A percentile compares a stretch with the other conserved stretches of the same genome.
phyloP scores from a whole-genome alignment of 1,140 invertebrate species.

The Drosophila pectinifera region DNA sequence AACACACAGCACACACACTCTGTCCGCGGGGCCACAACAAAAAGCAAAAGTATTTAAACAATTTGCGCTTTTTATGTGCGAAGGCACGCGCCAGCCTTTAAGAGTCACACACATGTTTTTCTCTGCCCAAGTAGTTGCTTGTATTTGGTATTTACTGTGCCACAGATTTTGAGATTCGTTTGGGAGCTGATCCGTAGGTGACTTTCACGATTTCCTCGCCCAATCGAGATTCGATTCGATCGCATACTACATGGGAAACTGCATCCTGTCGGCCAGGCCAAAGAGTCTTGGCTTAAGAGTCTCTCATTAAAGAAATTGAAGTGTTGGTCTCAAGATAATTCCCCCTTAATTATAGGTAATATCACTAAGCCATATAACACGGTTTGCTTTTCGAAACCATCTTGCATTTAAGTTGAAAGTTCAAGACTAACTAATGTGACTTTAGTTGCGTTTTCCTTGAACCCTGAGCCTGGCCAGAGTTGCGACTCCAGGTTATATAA shows the following conservation, averaged over 20 bases:
- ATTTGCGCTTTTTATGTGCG: slow-evolving; percentile 51
- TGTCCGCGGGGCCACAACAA: slow-evolving; percentile 35
- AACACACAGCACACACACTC: slow-evolving; percentile 6
- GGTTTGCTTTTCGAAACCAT: not conserved
- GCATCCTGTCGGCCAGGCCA: slow-evolving; percentile 25
- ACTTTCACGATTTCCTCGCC: slow-evolving; percentile 76
- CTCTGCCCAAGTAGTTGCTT: slow-evolving; percentile 22
- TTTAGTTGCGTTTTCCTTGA: slow-evolving; percentile 2
- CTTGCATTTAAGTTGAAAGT: slow-evolving; percentile 8
- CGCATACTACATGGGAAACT: slow-evolving; percentile 14
- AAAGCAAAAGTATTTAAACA: slow-evolving; percentile 71
- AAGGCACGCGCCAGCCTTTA: slow-evolving; percentile 43
- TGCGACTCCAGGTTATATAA: not conserved
- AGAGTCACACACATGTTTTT: slow-evolving; percentile 39
- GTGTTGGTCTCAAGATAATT: not conserved
- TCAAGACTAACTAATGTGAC: slow-evolving; percentile 3
- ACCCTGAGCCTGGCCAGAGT: not conserved
- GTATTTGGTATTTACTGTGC: slow-evolving; percentile 54
- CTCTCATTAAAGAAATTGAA: slow-evolving; percentile 11
- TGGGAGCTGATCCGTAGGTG: slow-evolving; percentile 38
- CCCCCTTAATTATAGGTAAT: not conserved
- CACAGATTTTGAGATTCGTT: slow-evolving; percentile 54
- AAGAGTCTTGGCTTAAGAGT: not conserved
- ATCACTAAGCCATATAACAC: not conserved
- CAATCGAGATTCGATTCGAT: slow-evolving; percentile 13